Evolutionary conservation across 2,888 invertebrate species (phyloP).

Genomic region (Platycnemis pennipes): DNA sequence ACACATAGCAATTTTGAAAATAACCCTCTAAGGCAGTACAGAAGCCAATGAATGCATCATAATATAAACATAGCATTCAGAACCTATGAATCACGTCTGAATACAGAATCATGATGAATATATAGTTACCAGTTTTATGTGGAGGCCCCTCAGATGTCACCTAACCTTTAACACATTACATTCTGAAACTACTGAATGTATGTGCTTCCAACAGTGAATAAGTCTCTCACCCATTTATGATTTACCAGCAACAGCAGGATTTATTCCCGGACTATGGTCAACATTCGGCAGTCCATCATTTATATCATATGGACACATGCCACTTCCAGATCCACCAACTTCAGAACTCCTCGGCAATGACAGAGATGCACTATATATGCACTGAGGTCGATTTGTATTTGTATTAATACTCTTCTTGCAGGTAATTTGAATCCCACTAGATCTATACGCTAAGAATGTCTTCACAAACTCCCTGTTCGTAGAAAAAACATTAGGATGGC

Average conservation of each 20-base stretch:
- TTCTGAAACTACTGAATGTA: too few species aligned
- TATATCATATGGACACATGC: too few species aligned
- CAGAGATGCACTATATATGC: neutral
- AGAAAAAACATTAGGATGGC: constrained; percentile 86
- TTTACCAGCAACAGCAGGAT: neutral
- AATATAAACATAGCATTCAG: too few species aligned
- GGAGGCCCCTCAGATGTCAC: too few species aligned
- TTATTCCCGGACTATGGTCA: neutral
- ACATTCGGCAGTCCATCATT: neutral
- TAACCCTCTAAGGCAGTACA: too few species aligned
- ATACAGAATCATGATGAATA: too few species aligned
- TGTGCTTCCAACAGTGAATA: too few species aligned
- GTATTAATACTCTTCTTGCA: neutral
- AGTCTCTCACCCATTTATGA: neutral
- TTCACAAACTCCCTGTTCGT: constrained; percentile 69
- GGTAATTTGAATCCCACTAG: constrained; percentile 12
- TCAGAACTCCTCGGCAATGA: neutral
- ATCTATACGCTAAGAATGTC: constrained; percentile 67
- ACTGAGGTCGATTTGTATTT: neutral
- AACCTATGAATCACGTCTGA: too few species aligned
- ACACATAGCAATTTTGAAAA: too few species aligned
- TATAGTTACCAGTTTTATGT: too few species aligned
- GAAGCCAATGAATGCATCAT: too few species aligned
- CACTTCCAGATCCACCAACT: neutral
- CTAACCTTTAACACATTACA: too few species aligned